A percentile compares a stretch with the other conserved stretches of the same genome.
Evolutionary conservation across 1,140 invertebrate genomes (phyloP).

Genomic region (Myzus persicae): DNA sequence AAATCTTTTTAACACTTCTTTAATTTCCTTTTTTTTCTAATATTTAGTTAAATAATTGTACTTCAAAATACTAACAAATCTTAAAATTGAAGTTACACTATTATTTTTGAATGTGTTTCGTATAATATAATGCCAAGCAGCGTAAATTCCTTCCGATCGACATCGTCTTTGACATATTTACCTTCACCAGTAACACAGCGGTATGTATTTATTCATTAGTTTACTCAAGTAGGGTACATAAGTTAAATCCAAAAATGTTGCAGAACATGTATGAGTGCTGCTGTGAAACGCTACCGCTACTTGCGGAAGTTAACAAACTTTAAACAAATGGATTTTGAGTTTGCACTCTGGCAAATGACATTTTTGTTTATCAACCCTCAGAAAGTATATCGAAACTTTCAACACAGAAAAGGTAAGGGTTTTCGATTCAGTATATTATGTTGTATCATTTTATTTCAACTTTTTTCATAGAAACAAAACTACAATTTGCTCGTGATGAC

Average conservation of each 20-base stretch:
- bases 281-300: conserved; percentile 93
- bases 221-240: not conserved
- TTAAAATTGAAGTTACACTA: not conserved
- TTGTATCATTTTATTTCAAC: conserved; percentile 28
- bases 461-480: conserved; percentile 88
- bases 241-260: not conserved
- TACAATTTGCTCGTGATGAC: conserved; percentile 98
- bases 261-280: conserved; percentile 80
- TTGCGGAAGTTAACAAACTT: conserved; percentile 89
- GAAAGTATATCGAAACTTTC: conserved; percentile 98
- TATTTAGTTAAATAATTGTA: not conserved
- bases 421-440: not conserved
- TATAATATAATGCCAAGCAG: conserved; percentile 46
- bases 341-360: conserved; percentile 98
- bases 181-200: conserved; percentile 61
- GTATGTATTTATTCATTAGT: conserved; percentile 51
- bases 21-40: not conserved
- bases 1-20: not conserved
- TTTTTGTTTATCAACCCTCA: conserved; percentile 95
- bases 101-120: not conserved
- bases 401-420: conserved; percentile 94
- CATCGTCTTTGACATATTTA: conserved; percentile 56
- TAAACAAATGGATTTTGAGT: conserved; percentile 99
- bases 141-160: conserved; percentile 42
- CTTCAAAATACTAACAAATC: not conserved